phyloP scores from a whole-genome alignment of 2,113 vertebrate genomes.

The Stegastes partitus region DNA sequence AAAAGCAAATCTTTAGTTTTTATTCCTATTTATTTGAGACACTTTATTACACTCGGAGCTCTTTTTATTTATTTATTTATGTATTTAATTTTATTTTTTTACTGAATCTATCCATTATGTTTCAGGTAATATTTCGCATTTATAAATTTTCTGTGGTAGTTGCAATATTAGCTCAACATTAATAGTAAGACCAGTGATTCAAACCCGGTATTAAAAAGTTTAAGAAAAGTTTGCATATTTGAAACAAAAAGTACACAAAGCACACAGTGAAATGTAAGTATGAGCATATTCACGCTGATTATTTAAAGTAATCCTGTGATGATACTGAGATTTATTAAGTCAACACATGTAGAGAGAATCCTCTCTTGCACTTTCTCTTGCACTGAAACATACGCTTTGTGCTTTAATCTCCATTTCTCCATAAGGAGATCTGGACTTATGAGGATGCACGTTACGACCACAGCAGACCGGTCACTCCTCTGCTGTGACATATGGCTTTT shows the following conservation, averaged over 20 bases:
- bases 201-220: background rate
- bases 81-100: too few relatives aligned
- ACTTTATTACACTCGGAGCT: background rate
- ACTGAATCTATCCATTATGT: background rate
- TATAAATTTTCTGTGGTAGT: background rate
- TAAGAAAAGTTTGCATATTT: background rate
- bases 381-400: constrained; percentile 52
- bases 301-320: constrained; percentile 38
- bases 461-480: constrained; percentile 60
- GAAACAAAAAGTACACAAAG: background rate
- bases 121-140: background rate
- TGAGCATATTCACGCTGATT: constrained; percentile 14
- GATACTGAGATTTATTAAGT: constrained; percentile 54
- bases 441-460: constrained; percentile 37
- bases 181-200: background rate
- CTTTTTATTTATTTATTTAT: too few relatives aligned
- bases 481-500: constrained; percentile 83
- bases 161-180: background rate
- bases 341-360: constrained; percentile 28
- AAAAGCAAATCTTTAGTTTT: background rate
- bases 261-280: background rate
- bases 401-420: constrained; percentile 65
- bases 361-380: constrained; percentile 71
- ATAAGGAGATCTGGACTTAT: constrained; percentile 61
- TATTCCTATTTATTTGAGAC: background rate